Evolutionary conservation across 2,888 invertebrate genomes (phyloP), one percentile per base, ranked within the genome.

Genomic region (Macaria notata): DNA sequence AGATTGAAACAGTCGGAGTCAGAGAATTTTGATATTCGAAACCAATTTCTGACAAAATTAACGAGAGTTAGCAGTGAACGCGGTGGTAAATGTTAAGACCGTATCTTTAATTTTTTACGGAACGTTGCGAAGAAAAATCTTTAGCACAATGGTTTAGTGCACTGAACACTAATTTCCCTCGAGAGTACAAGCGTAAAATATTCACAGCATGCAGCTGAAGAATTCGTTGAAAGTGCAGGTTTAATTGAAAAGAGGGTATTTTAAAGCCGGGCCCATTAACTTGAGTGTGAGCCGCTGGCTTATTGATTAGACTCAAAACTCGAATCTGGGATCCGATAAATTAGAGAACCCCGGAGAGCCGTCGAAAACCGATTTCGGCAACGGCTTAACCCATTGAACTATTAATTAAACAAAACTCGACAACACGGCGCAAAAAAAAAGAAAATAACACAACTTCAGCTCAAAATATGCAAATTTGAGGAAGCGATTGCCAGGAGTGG

Each of bases 121-220:
- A 70, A 71, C 56, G 63, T 56, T 62, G 60, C 54, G 60, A 74
- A 73, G 71, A 68, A 75, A 75, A 81, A 75, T 76, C 75, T 78
- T 73, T 73, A 76, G 66, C 74, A 79, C 81, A 81, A 80, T 79
- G 68, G 75, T 68, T 77, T 73, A 74, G 71, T 79, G 77, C 79
- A 79, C 72, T 79, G 66, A 75, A 70, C 75, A 77, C 74, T 81
- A 83, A 86, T 86, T 86, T 84, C 79, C 81, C 81, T 69, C 64
- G 76, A 76, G 82, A 68, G 71, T 77, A 76, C 78, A 78, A 76
- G 69, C 73, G 73, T 81, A 78, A 82, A 84, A 84, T 81, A 84
- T 85, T 84, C 77, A 82, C 76, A 79, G 73, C 77, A 70, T 75
- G 78, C 68, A 63, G 63, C 64, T 55, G 75, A 78, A 79, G 75